A percentile compares a stretch with the other conserved stretches of the same genome.
Evolutionary conservation across 1,140 invertebrate species (phyloP).

Genomic region (Zophobas atratus): DNA sequence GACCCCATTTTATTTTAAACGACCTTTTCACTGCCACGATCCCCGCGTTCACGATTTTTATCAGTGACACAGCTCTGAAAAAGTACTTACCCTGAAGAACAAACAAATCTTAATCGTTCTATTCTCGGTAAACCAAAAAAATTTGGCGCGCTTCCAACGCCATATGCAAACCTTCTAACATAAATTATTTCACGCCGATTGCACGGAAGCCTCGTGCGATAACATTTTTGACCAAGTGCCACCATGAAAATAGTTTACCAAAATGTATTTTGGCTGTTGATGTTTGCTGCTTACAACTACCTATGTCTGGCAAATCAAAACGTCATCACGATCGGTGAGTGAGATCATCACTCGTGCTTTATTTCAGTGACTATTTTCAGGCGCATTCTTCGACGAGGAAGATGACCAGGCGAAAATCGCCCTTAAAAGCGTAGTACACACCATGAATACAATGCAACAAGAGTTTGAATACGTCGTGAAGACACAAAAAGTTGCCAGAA

Average conservation of each 20-base stretch:
- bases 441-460: conserved; percentile 51
- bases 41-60: too few species aligned
- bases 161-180: background rate
- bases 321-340: conserved; percentile 55
- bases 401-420: conserved; percentile 36
- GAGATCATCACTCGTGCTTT: background rate
- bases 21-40: too few species aligned
- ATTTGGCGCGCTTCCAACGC: background rate
- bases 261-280: conserved; percentile 53
- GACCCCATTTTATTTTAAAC: too few species aligned
- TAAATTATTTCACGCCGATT: too few species aligned
- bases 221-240: conserved; percentile 2
- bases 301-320: conserved; percentile 55
- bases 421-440: conserved; percentile 48
- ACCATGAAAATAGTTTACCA: conserved; percentile 57
- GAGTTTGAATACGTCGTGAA: conserved; percentile 39
- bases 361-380: conserved; percentile 25
- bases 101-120: background rate
- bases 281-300: conserved; percentile 55
- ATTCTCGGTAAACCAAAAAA: background rate
- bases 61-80: too few species aligned
- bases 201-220: background rate
- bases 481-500: conserved; percentile 57
- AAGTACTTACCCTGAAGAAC: too few species aligned
- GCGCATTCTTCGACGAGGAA: conserved; percentile 49